Conservation (phyloP, 2,797 vertebrate genomes). For the Okamejei kenojei region DNA sequence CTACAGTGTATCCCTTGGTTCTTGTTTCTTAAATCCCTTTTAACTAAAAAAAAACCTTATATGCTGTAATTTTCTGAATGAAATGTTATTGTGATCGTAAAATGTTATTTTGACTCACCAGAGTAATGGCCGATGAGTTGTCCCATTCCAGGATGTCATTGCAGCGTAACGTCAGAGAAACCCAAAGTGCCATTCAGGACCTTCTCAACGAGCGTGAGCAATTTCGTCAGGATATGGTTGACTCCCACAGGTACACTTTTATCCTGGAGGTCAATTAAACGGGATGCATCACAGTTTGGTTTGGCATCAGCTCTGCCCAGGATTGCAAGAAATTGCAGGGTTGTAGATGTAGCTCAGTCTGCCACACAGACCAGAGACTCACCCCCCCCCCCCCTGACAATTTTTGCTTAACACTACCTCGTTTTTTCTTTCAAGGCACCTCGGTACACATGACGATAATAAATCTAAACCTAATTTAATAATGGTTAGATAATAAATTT, state of each 20-base stretch:
- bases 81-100: background rate
- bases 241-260: constrained; percentile 72
- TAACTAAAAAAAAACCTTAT: background rate
- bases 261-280: background rate
- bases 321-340: too few relatives aligned
- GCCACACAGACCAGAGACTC: too few relatives aligned
- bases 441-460: too few relatives aligned
- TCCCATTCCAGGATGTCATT: constrained; percentile 75
- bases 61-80: background rate
- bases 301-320: too few relatives aligned
- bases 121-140: constrained; percentile 94
- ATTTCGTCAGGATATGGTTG: constrained; percentile 79
- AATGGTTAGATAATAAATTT: too few relatives aligned
- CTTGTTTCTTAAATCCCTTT: background rate
- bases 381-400: too few relatives aligned
- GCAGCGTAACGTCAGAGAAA: constrained; percentile 82
- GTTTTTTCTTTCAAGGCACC: too few relatives aligned
- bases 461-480: too few relatives aligned
- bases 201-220: constrained; percentile 81
- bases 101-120: constrained; percentile 49
- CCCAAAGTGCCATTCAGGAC: constrained; percentile 86
- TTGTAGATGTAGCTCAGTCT: too few relatives aligned
- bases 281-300: too few relatives aligned
- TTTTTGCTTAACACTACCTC: too few relatives aligned
- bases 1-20: background rate